Evolutionary conservation across 2,888 invertebrate genomes (phyloP).

Genomic region (Nasonia oneida): DNA sequence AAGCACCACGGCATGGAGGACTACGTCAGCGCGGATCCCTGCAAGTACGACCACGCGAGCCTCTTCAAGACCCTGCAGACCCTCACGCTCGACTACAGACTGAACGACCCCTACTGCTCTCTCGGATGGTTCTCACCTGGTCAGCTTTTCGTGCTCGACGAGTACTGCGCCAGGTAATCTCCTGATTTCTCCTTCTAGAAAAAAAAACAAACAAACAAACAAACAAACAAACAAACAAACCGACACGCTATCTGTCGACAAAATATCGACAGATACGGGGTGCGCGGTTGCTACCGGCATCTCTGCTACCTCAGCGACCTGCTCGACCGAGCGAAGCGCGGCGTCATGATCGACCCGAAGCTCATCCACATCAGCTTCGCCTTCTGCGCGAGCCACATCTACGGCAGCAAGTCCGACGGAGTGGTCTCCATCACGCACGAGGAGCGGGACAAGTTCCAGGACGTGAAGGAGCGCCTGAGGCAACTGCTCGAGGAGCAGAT

Average conservation of each 20-base stretch:
- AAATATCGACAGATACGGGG: constrained; percentile 87
- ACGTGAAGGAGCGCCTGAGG: constrained; percentile 96
- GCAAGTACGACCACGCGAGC: constrained; percentile 96
- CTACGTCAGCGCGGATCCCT: constrained; percentile 99
- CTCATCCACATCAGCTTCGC: constrained; percentile 99
- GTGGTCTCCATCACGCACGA: constrained; percentile 99
- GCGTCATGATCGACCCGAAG: constrained; percentile 98
- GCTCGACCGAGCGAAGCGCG: constrained; percentile 95
- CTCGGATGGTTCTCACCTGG: constrained; percentile 99
- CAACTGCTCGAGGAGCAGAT: constrained; percentile 98
- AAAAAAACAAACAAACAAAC: no score
- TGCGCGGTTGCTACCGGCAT: constrained; percentile 97
- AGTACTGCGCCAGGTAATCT: constrained; percentile 91
- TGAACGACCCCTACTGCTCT: constrained; percentile 99
- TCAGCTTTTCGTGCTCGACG: constrained; percentile 98
- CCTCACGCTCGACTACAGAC: constrained; percentile 94
- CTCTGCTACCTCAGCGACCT: constrained; percentile 97
- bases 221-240: no score
- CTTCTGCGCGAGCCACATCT: constrained; percentile 99
- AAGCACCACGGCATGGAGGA: constrained; percentile 99
- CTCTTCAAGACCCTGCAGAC: constrained; percentile 96
- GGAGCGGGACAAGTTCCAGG: constrained; percentile 98
- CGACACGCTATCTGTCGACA: not conserved
- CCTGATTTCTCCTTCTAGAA: no score
- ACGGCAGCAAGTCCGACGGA: constrained; percentile 99